Evolutionary conservation across 2,888 invertebrate species (phyloP), one percentile per base, ranked within the genome.

Genomic region (Cryptops parisi): DNA sequence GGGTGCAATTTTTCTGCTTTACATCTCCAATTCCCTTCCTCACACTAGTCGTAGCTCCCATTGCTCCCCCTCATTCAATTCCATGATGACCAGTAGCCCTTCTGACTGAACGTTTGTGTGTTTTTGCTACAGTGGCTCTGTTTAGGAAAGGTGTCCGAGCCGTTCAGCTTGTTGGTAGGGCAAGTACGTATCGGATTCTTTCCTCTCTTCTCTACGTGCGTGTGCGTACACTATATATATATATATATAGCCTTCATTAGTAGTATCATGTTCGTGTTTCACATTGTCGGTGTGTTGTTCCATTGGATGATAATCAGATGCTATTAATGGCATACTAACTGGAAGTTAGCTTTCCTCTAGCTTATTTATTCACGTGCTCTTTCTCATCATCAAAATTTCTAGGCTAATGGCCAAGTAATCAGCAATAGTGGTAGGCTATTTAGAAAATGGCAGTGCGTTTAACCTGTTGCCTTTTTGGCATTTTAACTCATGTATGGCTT

Each of bases 141-240:
- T 97, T 97, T 87, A 89, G 94, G 84, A 94, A 96, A 79, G 94
- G 96, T 79, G 96, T 96, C 74, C 87, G 94, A 76, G 94, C 94
- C 78, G 89, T 94, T 77, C 93, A 90, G 80, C 85, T 90, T 83
- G 88, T 89, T 76, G 90, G 91, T 79, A 82, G 90, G 81, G 87
- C 90, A 89, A 91, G 90, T 91, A 90, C 82, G 90, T 90, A 86
- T 75, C 66, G 41, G 47, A 55, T 52, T 47, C 49, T 55, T 52
- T 50, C 55, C 43, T 40, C 38, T 54, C 27, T 46, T 46, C 5
- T 33, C 27, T 54, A 49, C 46, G 39, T 49, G 19, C 43, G 17
- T 41, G 43, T 41, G 43, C 21, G 17, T 21, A 21, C 21, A 41
- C 6, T n/a, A 22, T 25, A 25, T 22, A 19, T n/a, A 5, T 23